phyloP scores from a whole-genome alignment of 2,888 invertebrate genomes.

The Leucophenga montana region DNA sequence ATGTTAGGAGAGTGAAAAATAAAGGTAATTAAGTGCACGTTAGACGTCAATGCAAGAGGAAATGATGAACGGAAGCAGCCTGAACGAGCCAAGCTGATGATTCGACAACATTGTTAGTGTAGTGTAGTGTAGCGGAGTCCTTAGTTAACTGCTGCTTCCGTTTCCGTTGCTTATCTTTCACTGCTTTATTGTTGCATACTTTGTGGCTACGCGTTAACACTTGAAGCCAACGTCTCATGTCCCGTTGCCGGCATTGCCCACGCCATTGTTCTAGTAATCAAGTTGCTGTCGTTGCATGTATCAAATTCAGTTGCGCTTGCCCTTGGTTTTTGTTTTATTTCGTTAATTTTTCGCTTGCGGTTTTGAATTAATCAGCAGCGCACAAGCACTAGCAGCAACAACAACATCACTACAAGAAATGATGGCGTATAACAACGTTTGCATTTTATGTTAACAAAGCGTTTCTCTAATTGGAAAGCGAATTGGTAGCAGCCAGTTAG shows the following conservation, averaged over 20 bases:
- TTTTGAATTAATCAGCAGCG: conserved; percentile 26
- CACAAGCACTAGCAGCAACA: not conserved
- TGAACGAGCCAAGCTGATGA: not conserved
- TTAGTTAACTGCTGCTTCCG: conserved; percentile 10
- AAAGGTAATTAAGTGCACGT: conserved; percentile 24
- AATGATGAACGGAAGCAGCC: not conserved
- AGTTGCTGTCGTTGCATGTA: not conserved
- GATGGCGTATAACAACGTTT: not conserved
- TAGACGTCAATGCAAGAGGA: not conserved
- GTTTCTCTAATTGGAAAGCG: conserved; percentile 15
- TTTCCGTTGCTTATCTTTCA: not conserved
- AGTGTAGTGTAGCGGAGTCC: not conserved
- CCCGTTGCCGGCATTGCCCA: not conserved
- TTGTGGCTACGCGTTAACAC: conserved; percentile 32
- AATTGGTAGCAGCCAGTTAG: not conserved
- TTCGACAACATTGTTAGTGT: not conserved
- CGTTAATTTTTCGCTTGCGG: conserved; percentile 24
- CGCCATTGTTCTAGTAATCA: not conserved
- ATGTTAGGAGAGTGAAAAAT: not conserved
- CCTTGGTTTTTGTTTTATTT: conserved; percentile 7
- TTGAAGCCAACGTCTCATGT: not conserved
- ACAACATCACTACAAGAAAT: not conserved
- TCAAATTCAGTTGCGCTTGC: conserved; percentile 2
- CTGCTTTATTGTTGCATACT: conserved; percentile 40
- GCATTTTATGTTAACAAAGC: conserved; percentile 28